Evolutionary conservation across 2,888 invertebrate genomes (phyloP), one percentile per base, ranked within the genome.

Genomic region (Crossocerus cetratus): DNA sequence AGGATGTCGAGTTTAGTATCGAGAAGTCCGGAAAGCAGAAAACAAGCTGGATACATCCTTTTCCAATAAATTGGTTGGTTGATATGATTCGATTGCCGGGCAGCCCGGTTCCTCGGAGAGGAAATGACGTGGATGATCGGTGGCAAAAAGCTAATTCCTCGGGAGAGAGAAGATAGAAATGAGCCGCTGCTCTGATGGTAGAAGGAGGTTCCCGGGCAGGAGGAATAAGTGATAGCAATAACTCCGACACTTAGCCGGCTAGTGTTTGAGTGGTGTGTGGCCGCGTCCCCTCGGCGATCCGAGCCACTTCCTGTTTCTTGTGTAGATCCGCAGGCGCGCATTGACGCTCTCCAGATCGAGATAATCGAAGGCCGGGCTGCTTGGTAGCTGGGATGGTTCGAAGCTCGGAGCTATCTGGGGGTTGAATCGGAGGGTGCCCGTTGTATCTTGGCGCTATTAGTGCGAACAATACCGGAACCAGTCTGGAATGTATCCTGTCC

Each of bases 391-490:
- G 82, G 81, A 81, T 77, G 78, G 80, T 82, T 75, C 70, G 77
- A 76, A 81, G 32, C 32, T 32, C 78, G 69, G 61, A 14, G 13
- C 65, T 79, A 75, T 81, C 72, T 73, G 69, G 68, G 56, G 69
- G 74, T 77, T 73, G 74, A 77, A 69, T 72, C 66, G 60, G 42
- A 65, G 72, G 63, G 55, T 76, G 78, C 76, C 75, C 75, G 82
- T 83, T 86, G 84, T 89, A 86, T 89, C 88, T 88, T 77, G 81
- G 81, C 83, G 86, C 88, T 89, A 89, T 89, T 89, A 90, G 86
- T 85, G 86, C 84, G 83, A 86, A 87, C 89, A 86, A 89, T 89
- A 87, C 88, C 89, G 90, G 89, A 89, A 89, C 86, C 82, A 82
- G 86, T 84, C 84, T 83, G 85, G 84, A 84, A 86, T 87, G 86